phyloP scores from a whole-genome alignment of 2,113 vertebrate species.

The Aegotheles bennettii region DNA sequence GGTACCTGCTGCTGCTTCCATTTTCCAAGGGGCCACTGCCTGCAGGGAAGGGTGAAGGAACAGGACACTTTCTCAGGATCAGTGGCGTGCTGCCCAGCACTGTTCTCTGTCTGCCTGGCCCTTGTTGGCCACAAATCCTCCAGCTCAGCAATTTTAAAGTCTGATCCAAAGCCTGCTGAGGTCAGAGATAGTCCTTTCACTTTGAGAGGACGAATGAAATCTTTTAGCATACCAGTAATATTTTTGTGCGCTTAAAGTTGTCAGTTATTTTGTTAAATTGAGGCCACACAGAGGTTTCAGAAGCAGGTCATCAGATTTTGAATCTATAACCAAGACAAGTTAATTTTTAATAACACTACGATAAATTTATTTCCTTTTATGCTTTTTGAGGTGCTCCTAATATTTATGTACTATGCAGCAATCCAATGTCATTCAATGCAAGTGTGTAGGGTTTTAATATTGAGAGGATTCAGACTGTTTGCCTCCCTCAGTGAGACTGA shows the following conservation, averaged over 20 bases:
- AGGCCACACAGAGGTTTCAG: neutral
- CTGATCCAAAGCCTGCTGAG: neutral
- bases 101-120: neutral
- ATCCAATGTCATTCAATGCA: neutral
- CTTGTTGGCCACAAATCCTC: neutral
- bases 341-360: neutral
- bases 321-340: neutral
- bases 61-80: neutral
- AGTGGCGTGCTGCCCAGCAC: fast-evolving
- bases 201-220: neutral
- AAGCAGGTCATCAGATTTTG: neutral
- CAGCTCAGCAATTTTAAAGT: neutral
- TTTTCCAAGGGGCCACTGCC: neutral
- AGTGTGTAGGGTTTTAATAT: neutral
- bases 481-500: neutral
- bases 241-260: neutral
- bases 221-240: neutral
- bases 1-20: neutral
- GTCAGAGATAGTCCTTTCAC: neutral
- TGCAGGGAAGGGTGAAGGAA: neutral
- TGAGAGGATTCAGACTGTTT: neutral
- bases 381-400: neutral
- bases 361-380: neutral
- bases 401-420: neutral
- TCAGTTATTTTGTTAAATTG: neutral